Evolutionary conservation across 2,113 vertebrate genomes (phyloP), one percentile per base, ranked within the genome.

Genomic region (Tretioscincus oriximinensis): DNA sequence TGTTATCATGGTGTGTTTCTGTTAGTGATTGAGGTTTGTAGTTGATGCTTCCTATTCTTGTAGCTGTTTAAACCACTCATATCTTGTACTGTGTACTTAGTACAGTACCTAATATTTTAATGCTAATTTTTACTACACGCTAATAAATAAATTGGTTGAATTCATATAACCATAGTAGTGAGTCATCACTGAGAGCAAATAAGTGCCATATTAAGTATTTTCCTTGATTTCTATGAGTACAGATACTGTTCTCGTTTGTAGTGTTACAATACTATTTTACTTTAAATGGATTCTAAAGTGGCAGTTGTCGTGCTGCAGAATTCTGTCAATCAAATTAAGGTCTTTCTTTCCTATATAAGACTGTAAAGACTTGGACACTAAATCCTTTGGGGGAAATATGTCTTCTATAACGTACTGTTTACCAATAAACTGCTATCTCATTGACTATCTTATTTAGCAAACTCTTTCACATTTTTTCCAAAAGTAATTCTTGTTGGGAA

Each of bases 191-290:
- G 21, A 75, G 35, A n/a, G 63, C 49, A n/a, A 67, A 28, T 81
- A 22, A 20, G 26, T 28, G 22, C 75, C 54, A 69, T 49, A 60
- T 78, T 9, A 79, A 28, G 21, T 28, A 75, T 41, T 78, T 41
- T 60, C 47, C 73, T 83, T n/a, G 61, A n/a, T 78, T 84, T 79
- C 35, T 21, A 70, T 51, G 31, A 70, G 24, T 35, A 54, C 41
- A 45, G 73, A 28, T 45, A 80, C 80, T 63, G 51, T 20, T 26
- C 14, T 26, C 9, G 2, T 24, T 7, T 80, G 64, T 67, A 54
- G 75, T 20, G 24, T 80, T 26, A 70, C 58, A 80, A 16, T 31
- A 61, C 16, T 24, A 2, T 64, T 71, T 76, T 51, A 84, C 66
- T 80, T 21, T 68, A 9, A 68, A 60, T 20, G 9, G 26, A 45